Conservation (phyloP, 2,797 vertebrate genomes). For the Fundulus diaphanus region DNA sequence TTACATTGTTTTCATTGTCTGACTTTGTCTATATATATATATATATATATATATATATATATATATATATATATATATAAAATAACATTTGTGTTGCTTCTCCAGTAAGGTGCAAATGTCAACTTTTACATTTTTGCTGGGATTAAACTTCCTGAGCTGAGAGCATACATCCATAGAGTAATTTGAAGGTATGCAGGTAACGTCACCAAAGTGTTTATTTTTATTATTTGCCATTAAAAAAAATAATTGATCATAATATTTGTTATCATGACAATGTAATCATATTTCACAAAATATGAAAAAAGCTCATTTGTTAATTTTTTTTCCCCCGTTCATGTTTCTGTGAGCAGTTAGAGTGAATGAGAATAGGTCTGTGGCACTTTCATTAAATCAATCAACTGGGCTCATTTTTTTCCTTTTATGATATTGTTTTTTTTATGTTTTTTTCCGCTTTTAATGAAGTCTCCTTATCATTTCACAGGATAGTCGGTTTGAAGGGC, state of each 20-base stretch:
- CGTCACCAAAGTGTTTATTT: conserved; percentile 46
- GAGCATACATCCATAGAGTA: conserved; percentile 23
- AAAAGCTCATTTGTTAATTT: conserved; percentile 28
- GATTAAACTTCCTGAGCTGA: conserved; percentile 30
- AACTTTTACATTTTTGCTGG: conserved; percentile 17
- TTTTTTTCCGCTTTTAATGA: conserved; percentile 27
- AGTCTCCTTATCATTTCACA: conserved; percentile 69
- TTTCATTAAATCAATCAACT: conserved; percentile 52
- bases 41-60: neutral
- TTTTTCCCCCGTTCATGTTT: conserved; percentile 8
- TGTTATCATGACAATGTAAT: conserved; percentile 43
- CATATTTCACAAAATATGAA: conserved; percentile 53
- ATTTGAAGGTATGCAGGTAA: conserved; percentile 53
- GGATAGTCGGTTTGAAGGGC: conserved; percentile 32
- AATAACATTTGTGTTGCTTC: too few relatives aligned
- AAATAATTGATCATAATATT: conserved; percentile 50
- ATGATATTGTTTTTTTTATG: conserved; percentile 9
- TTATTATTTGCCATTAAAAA: conserved; percentile 22
- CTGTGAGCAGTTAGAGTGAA: conserved; percentile 44
- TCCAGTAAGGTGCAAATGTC: conserved; percentile 61
- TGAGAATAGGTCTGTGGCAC: conserved; percentile 51
- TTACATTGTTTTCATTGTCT: conserved; percentile 63
- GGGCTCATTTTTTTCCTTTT: conserved; percentile 28
- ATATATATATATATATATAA: neutral
- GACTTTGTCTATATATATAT: neutral